Evolutionary conservation across 2,797 vertebrate species (phyloP), one percentile per base, ranked within the genome.

Genomic region (Anableps anableps): DNA sequence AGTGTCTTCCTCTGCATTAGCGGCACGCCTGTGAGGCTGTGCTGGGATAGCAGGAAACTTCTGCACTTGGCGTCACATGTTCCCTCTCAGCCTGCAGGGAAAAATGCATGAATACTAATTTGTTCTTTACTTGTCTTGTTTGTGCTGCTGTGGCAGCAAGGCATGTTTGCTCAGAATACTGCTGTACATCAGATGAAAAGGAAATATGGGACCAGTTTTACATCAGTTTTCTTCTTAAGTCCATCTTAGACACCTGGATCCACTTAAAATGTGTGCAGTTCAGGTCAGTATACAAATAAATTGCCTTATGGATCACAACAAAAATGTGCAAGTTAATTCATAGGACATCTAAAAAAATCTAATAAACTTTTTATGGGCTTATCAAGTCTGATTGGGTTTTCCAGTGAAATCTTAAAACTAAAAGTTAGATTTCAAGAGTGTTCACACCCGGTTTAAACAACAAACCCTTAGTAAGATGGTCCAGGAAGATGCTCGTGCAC

Each of bases 1-100:
- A 13, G 2, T 29, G 71, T 80, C 77, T 75, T 72, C 71, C 10
- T 77, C 68, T 72, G 78, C 7, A 10, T 78, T 62, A 81, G 31
- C 47, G 83, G 75, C 70, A 64, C 11, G 11, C 72, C 47, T 21
- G 2, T 26, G 71, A 62, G 48, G 74, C 77, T 71, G 64, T 78
- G 64, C 71, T 60, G 55, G 60, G 74, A 51, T 13, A n/a, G 71
- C 47, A 19, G 71, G 29, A 48, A 60, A 47, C 43, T 71, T 81
- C 68, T 86, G 64, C 60, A 34, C 75, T 76, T 14, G 36, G 60
- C 13, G 19, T 91, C 84, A 88, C 83, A 80, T 85, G 85, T 84
- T 88, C 84, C 81, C 14, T 3, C 51, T 66, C 73, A 78, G 75
- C n/a, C 66, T 8, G 77, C 70, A 74, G 55, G 73, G 66, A 68